Percentiles rank a stretch among this genome's conserved stretches.
These are phyloP conservation scores for Drosophila nebulosa DNA, from an alignment of 1,140 invertebrate species.

Conservation along the genomic window DNA sequence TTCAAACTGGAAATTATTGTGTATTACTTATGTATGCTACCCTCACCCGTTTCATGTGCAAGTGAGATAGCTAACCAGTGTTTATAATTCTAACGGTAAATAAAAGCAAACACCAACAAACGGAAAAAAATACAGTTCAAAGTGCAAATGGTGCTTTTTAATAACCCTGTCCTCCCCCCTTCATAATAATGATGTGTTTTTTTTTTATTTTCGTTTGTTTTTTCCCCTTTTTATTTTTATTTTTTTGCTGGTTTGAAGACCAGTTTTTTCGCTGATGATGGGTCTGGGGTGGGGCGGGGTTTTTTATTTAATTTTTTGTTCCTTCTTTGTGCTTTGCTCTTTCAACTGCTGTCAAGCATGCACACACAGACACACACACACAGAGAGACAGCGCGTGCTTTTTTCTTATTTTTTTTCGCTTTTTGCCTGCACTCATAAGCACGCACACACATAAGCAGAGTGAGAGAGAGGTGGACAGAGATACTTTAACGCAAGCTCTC, in stretches of 20 bases:
- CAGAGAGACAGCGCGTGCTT: not conserved
- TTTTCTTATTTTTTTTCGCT: not conserved
- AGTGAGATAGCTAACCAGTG: slow-evolving; percentile 15
- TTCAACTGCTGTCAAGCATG: slow-evolving; percentile 7
- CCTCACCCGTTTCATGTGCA: not conserved
- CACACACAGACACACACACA: slow-evolving; percentile 10
- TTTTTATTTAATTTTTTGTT: slow-evolving; percentile 14
- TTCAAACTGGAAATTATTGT: not conserved
- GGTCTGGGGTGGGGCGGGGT: slow-evolving; percentile 6
- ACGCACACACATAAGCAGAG: slow-evolving; percentile 2
- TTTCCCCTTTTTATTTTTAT: slow-evolving; percentile 9
- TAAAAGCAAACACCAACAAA: slow-evolving; percentile 27
- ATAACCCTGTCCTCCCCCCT: not conserved
- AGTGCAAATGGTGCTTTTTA: slow-evolving; percentile 22
- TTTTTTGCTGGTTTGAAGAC: slow-evolving; percentile 6
- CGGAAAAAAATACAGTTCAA: slow-evolving; percentile 21
- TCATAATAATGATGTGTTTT: not conserved
- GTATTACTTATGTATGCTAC: slow-evolving; percentile 1
- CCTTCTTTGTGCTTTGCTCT: slow-evolving; percentile 8
- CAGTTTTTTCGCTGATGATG: not conserved
- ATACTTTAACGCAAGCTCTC: slow-evolving; percentile 5
- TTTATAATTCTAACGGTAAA: slow-evolving; percentile 61
- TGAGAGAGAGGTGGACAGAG: not conserved
- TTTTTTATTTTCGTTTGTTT: slow-evolving; percentile 7
- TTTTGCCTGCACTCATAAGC: not conserved